Percentiles rank a stretch among this genome's conserved stretches.
phyloP scores from a whole-genome alignment of 2,888 invertebrate genomes.

The Ormyrus pomaceus region DNA sequence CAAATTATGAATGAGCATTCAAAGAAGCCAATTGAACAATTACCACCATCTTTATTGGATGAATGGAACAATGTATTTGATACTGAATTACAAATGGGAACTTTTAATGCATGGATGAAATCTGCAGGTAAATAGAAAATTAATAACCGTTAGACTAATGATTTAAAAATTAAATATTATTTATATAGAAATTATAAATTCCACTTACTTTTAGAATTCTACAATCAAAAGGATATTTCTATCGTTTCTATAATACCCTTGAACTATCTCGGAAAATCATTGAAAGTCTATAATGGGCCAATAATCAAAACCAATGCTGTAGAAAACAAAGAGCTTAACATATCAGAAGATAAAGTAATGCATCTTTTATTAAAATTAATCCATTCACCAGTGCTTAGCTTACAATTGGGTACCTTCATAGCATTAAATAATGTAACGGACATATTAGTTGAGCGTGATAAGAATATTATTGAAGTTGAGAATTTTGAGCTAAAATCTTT shows the following conservation, averaged over 20 bases:
- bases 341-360: conserved; percentile 64
- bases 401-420: conserved; percentile 77
- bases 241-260: conserved; percentile 63
- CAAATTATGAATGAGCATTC: conserved; percentile 73
- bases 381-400: conserved; percentile 71
- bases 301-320: conserved; percentile 62
- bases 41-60: conserved; percentile 74
- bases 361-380: conserved; percentile 73
- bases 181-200: conserved; percentile 19
- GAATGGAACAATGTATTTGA: conserved; percentile 90
- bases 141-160: background rate
- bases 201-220: conserved; percentile 59
- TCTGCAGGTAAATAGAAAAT: conserved; percentile 62
- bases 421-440: conserved; percentile 74
- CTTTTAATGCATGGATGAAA: conserved; percentile 78
- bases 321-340: background rate
- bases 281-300: conserved; percentile 65
- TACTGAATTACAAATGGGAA: conserved; percentile 78
- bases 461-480: conserved; percentile 72
- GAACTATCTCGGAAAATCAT: conserved; percentile 67
- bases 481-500: conserved; percentile 74
- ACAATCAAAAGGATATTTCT: conserved; percentile 61
- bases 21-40: conserved; percentile 71
- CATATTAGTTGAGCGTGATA: conserved; percentile 76
- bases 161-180: conserved; percentile 9